Evolutionary conservation across 1,140 invertebrate species (phyloP), one percentile per base, ranked within the genome.

Genomic region (Globodera rostochiensis): DNA sequence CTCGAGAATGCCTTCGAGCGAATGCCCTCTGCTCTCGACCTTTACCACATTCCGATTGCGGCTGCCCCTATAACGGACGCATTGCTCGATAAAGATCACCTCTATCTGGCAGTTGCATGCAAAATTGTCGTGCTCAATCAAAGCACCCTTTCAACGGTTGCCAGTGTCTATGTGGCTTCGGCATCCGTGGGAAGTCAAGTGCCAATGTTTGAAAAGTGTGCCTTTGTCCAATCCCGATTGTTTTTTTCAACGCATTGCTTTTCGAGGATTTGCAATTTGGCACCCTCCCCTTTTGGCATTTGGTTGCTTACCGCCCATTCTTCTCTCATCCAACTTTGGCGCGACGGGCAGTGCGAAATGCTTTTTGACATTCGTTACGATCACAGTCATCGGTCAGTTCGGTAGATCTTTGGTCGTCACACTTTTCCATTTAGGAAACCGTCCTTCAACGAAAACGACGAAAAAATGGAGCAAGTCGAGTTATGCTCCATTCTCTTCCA

Each of bases 321-420:
- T 0, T 91, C 91, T 7, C 88, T 92, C 13, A 75, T 92, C 73
- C 92, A 92, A 84, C 84, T 92, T n/a, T 92, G 92, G 91, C 90
- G 91, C 80, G 87, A 88, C 1, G 82, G 87, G n/a, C 88, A 89
- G 64, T 92, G 92, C 84, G 89, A 90, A 81, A 89, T 92, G 83
- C 84, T 92, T 66, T 92, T 91, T 82, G 92, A 92, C 83, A 90
- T 91, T 6, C 85, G 89, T 11, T 90, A 90, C 77, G 91, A 91
- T 77, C 91, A 82, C 87, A 90, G 21, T 84, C 89, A 86, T 90
- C 90, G 90, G 91, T 91, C 79, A 74, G 80, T 78, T 11, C 60
- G 25, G 66, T 64, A 7, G 13, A 36, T 46, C 7, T 47, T 7
- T 69, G n/a, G 15, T 21, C 46, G 6, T 45, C 11, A 47, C 50